Evolutionary conservation across 2,888 invertebrate species (phyloP).

Genomic region (Plusia festucae): DNA sequence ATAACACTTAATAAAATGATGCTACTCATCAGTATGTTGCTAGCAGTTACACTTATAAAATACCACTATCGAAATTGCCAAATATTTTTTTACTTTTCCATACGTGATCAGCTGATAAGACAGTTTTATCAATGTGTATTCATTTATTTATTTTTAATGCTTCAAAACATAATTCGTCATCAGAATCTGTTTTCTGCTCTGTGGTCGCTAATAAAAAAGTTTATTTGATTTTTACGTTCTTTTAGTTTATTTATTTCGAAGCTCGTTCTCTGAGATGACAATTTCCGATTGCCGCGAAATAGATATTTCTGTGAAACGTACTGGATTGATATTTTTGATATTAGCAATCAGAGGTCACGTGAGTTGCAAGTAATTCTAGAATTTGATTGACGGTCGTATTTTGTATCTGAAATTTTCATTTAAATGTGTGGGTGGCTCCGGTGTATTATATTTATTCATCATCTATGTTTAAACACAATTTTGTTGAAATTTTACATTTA

Average conservation of each 20-base stretch:
- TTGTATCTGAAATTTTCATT: background rate
- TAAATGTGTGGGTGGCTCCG: background rate
- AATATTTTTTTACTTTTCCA: too few species aligned
- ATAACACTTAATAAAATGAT: too few species aligned
- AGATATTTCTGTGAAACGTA: constrained; percentile 2
- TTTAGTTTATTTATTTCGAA: constrained; percentile 19
- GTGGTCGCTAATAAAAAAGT: constrained; percentile 49
- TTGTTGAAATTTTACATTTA: too few species aligned
- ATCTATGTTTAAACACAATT: too few species aligned
- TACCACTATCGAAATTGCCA: too few species aligned
- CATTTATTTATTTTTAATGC: too few species aligned
- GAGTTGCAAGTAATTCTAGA: background rate
- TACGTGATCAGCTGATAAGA: too few species aligned
- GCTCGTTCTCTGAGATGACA: constrained; percentile 1
- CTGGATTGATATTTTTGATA: constrained; percentile 8
- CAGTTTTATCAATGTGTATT: too few species aligned
- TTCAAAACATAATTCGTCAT: too few species aligned
- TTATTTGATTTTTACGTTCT: constrained; percentile 24
- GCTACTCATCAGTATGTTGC: too few species aligned
- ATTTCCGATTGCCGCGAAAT: constrained; percentile 6
- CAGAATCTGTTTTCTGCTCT: constrained; percentile 5
- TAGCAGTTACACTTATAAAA: too few species aligned
- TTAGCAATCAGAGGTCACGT: constrained; percentile 9
- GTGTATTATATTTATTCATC: background rate
- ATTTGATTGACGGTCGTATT: background rate